Evolutionary conservation across 2,888 invertebrate species (phyloP), one percentile per base, ranked within the genome.

Genomic region (Drosophila barbarae): DNA sequence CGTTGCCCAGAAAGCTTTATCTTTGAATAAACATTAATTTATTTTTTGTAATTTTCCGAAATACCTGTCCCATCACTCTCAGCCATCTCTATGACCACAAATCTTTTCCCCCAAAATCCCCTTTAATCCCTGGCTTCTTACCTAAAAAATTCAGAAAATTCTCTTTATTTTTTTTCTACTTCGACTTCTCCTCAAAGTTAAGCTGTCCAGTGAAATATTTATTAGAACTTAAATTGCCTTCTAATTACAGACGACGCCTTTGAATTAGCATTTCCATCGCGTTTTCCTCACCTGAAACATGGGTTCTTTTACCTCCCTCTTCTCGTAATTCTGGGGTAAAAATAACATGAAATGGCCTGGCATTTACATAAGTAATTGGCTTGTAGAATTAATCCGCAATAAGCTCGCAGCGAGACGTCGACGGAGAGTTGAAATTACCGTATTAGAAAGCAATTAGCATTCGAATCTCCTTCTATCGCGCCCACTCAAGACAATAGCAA

Each of bases 371-470:
- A 82, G 81, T 87, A 87, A 87, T 87, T 87, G 86, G 86, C 85
- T 84, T 82, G 88, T 85, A 85, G 83, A 87, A 85, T 86, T 87
- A 87, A 87, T 87, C 88, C 84, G 74, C 87, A 86, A 85, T 86
- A 86, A 87, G 87, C 81, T 77, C 74, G 69, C 65, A 67, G 69
- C 75, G 73, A 70, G 72, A 74, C 69, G 70, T 63, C 67, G 70
- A 23, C 68, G 63, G 69, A 52, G 59, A 69, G 74, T 71, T 69
- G 67, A 85, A 87, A 80, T 83, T 85, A 81, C 73, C 73, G 84
- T 80, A 86, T 87, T 87, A 87, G 85, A 86, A 86, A 86, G 87
- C 88, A 87, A 87, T 87, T 87, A 87, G 87, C 79, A 83, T 84
- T 80, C 74, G 74, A 81, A 76, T 77, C 59, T 39, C 59, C 18